A percentile compares a stretch with the other conserved stretches of the same genome.
These are phyloP conservation scores for Tringa solitaria DNA, from an alignment of 2,113 vertebrate species.

Conservation along the genomic window DNA sequence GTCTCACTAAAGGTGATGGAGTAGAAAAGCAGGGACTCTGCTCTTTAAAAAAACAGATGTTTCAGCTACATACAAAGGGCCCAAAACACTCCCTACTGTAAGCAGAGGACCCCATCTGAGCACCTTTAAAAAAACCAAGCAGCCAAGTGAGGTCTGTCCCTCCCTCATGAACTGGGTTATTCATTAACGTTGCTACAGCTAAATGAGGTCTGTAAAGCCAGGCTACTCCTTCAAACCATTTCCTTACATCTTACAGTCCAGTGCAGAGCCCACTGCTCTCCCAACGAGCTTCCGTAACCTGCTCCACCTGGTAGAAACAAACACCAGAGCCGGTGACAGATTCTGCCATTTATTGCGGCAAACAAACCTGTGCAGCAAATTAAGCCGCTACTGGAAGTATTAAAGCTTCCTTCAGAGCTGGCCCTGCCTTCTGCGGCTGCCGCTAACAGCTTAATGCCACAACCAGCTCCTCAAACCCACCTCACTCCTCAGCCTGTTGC, in stretches of 20 bases:
- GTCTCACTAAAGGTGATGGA: neutral
- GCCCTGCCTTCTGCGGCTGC: neutral
- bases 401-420: neutral
- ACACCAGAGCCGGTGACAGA: neutral
- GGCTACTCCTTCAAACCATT: neutral
- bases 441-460: neutral
- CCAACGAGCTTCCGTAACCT: neutral
- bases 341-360: neutral
- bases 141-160: neutral
- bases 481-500: neutral
- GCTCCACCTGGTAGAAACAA: neutral
- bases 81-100: neutral
- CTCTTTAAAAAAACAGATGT: neutral
- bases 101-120: neutral
- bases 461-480: neutral
- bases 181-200: neutral
- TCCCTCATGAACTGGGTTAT: neutral
- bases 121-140: neutral
- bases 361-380: neutral
- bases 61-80: neutral
- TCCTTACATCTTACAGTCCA: neutral
- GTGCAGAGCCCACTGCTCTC: neutral
- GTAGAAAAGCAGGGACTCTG: neutral
- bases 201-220: neutral
- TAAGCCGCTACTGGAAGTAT: neutral